These are phyloP conservation scores for Lamprologus callipterus DNA, from an alignment of 2,113 vertebrate species.

Conservation along the genomic window DNA sequence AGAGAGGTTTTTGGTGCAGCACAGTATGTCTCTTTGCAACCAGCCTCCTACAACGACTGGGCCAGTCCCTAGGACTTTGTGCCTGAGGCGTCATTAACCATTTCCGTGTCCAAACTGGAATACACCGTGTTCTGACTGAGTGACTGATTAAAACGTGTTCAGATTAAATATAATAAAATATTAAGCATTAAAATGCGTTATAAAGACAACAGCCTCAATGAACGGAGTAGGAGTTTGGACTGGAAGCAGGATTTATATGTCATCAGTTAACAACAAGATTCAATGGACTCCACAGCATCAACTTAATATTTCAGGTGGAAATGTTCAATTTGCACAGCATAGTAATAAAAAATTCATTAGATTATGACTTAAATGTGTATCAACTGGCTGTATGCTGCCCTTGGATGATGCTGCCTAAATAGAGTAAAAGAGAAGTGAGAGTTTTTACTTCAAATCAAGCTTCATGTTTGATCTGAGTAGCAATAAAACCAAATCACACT, in stretches of 20 bases:
- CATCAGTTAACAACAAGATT: background rate
- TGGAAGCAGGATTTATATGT: background rate
- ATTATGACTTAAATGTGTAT: background rate
- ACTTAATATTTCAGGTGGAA: background rate
- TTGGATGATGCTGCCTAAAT: background rate
- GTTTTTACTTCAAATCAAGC: background rate
- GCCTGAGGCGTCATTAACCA: background rate
- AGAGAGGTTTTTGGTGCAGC: background rate
- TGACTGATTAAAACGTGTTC: background rate
- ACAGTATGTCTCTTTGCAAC: background rate
- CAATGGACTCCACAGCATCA: background rate
- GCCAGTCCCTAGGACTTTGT: background rate
- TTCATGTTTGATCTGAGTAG: background rate
- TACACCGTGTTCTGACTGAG: background rate
- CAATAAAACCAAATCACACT: background rate
- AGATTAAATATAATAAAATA: background rate
- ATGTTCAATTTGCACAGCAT: background rate
- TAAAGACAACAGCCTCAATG: background rate
- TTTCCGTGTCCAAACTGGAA: background rate
- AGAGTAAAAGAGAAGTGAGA: background rate
- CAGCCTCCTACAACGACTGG: background rate
- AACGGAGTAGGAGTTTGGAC: background rate
- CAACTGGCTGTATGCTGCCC: background rate
- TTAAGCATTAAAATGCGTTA: background rate
- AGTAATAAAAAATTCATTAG: background rate